A percentile compares a stretch with the other conserved stretches of the same genome.
These are phyloP conservation scores for Batillaria attramentaria DNA, from an alignment of 1,140 invertebrate species.

Conservation along the genomic window DNA sequence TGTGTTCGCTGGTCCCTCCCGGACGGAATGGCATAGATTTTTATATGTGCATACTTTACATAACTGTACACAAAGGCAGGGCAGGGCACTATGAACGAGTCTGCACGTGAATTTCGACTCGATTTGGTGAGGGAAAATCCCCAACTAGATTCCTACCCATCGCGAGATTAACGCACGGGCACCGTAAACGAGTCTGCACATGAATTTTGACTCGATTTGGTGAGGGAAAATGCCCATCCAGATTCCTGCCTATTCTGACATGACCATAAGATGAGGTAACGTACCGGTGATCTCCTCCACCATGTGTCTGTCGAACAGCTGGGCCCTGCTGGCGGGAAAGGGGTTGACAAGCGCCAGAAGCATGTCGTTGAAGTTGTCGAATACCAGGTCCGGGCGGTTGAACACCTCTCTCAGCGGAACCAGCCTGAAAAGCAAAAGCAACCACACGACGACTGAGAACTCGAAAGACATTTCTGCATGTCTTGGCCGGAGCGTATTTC, in stretches of 20 bases:
- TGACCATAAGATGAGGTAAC: neutral
- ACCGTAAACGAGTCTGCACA: neutral
- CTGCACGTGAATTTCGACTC: neutral
- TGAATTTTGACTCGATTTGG: neutral
- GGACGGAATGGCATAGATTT: neutral
- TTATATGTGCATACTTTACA: no score
- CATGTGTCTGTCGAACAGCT: neutral
- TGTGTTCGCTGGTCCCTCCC: neutral
- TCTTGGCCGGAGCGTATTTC: no score
- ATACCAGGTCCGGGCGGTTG: constrained; percentile 4
- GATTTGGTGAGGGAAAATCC: no score
- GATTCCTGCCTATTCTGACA: neutral
- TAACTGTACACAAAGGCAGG: no score
- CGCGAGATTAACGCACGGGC: no score
- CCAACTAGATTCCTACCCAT: no score
- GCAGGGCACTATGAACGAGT: neutral
- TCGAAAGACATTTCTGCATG: no score
- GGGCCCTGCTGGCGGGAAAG: no score
- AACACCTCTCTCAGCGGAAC: constrained; percentile 32
- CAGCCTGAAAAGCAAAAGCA: no score
- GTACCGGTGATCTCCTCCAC: neutral
- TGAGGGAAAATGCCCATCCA: neutral
- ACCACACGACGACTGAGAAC: no score
- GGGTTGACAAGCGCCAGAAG: neutral
- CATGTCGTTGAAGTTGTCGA: neutral